These are phyloP conservation scores for Lobophora halterata DNA, from an alignment of 2,888 invertebrate species.

Conservation along the genomic window DNA sequence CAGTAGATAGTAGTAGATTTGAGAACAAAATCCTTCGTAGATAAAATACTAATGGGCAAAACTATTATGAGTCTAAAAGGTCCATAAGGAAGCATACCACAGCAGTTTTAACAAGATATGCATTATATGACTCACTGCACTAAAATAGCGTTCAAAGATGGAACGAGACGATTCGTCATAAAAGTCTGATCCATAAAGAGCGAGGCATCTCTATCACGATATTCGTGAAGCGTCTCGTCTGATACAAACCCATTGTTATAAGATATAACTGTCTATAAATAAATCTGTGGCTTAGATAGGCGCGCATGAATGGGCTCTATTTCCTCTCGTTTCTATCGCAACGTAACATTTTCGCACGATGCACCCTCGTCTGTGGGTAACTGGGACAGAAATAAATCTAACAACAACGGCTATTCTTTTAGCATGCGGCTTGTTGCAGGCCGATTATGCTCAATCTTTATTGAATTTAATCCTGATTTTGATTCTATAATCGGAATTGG, in stretches of 20 bases:
- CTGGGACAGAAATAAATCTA: conserved; percentile 49
- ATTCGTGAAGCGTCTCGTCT: conserved; percentile 12
- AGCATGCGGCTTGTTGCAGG: conserved; percentile 11
- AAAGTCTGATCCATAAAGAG: conserved; percentile 4
- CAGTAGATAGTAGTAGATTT: conserved; percentile 3
- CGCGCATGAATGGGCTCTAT: conserved; percentile 45
- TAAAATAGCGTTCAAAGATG: conserved; percentile 14
- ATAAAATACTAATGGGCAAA: conserved; percentile 5
- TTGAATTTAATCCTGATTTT: too few species aligned
- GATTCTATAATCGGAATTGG: too few species aligned
- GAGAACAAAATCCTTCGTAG: neutral
- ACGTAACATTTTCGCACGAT: conserved; percentile 42
- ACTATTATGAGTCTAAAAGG: conserved; percentile 11
- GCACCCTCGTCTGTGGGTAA: conserved; percentile 40
- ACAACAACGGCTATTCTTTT: conserved; percentile 20
- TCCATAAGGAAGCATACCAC: conserved; percentile 9
- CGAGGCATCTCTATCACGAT: conserved; percentile 5
- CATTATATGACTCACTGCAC: conserved; percentile 17
- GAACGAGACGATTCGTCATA: conserved; percentile 8
- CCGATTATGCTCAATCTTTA: too few species aligned
- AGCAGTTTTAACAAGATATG: conserved; percentile 13
- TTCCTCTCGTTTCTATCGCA: conserved; percentile 38
- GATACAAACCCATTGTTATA: conserved; percentile 44
- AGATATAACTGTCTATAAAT: conserved; percentile 15
- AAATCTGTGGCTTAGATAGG: conserved; percentile 29